Evolutionary conservation across 2,888 invertebrate genomes (phyloP).

Genomic region (Catonia carolina): DNA sequence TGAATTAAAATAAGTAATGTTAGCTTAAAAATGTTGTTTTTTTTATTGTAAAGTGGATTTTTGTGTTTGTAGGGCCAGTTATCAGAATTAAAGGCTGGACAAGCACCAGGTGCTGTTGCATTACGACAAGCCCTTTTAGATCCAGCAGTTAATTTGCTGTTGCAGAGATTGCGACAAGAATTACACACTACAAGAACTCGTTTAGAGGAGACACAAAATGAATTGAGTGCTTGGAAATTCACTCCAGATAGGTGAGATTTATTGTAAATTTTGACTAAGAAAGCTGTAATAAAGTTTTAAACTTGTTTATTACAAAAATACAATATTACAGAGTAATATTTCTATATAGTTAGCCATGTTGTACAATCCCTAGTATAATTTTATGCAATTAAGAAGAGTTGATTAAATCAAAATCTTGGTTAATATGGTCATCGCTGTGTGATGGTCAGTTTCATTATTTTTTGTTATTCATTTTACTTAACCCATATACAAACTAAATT

Average conservation of each 20-base stretch:
- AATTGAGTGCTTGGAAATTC: slow-evolving; percentile 97
- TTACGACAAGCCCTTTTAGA: slow-evolving; percentile 81
- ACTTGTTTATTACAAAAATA: background rate
- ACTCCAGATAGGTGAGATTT: slow-evolving; percentile 87
- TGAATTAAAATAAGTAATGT: no score
- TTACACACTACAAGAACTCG: slow-evolving; percentile 81
- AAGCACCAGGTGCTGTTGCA: slow-evolving; percentile 68
- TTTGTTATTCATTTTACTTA: no score
- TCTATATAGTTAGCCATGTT: no score
- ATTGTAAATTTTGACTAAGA: slow-evolving; percentile 2
- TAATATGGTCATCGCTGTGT: no score
- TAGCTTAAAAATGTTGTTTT: no score
- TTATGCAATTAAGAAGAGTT: no score
- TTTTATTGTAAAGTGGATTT: no score
- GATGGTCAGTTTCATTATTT: no score
- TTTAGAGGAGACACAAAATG: slow-evolving; percentile 94
- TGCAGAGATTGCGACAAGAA: slow-evolving; percentile 86
- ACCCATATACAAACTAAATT: no score
- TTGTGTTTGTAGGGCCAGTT: slow-evolving; percentile 96
- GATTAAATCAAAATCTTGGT: no score
- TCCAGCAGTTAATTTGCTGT: slow-evolving; percentile 90
- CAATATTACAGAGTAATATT: background rate
- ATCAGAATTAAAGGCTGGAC: slow-evolving; percentile 83
- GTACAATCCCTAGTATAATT: no score
- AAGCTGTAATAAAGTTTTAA: background rate